Base-by-base conservation (phyloP, 2,888 invertebrate genomes). In the Apodemia zela region DNA sequence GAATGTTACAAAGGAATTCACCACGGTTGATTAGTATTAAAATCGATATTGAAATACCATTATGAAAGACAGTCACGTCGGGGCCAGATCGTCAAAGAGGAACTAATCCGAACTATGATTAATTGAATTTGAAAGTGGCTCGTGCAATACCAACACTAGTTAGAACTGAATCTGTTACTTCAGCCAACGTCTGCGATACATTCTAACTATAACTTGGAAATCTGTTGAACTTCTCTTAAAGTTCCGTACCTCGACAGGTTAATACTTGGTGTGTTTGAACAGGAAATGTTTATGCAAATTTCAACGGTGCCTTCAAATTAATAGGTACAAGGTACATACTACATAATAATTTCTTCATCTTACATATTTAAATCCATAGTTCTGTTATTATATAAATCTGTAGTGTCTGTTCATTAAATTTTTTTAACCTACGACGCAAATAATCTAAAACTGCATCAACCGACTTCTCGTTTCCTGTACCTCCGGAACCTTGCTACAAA, bases 71-170 rank as follows among this genome's bases (percentile, higher is more conserved):
- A 81, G 81, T 81, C 85, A 84, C 84, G 87, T 87, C 82, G 81
- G 75, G 75, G 75, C 75, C 75, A 77, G 78, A 76, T 81, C 82
- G 83, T 85, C 87, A 86, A 85, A 87, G 87, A 82, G 73, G 82
- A 87, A 87, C 86, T 87, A 87, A 87, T 87, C 82, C 80, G 67
- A 87, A 89, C 85, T 87, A 87, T 87, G 86, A 89, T 87, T 88
- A 89, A 88, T 89, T 87, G 81, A 88, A 89, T 89, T 87, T 82
- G 79, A 71, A 75, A 85, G 81, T 84, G 78, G 80, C 75, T 80
- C 80, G 82, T 75, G 80, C 84, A 81, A 79, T 79, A 74, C 78
- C 75, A 71, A 77, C 73, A 69, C 64, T 66, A 70, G 71, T 69
- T 74, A 72, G 75, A 13, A 25, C 57, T 15, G 42, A 87, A 86